phyloP scores from a whole-genome alignment of 1,140 invertebrate species.

The Marisa cornuarietis region DNA sequence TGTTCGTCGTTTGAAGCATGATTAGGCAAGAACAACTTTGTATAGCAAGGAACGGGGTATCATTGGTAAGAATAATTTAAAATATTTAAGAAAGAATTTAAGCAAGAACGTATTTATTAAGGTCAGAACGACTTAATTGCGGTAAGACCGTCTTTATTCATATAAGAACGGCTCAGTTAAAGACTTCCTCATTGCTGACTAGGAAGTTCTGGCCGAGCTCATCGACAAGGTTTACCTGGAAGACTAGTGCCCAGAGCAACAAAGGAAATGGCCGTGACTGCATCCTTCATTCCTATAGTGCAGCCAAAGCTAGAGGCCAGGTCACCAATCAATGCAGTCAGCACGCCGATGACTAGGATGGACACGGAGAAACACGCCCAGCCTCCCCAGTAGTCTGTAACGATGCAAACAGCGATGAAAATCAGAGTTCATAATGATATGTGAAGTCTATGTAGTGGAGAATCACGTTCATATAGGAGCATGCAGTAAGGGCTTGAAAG shows the following conservation, averaged over 20 bases:
- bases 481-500: too few relatives aligned
- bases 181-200: too few relatives aligned
- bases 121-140: too few relatives aligned
- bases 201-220: too few relatives aligned
- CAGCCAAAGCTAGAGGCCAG: constrained; percentile 96
- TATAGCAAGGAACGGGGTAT: too few relatives aligned
- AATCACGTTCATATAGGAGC: neutral
- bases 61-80: too few relatives aligned
- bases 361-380: constrained; percentile 94
- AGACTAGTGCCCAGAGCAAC: constrained; percentile 96
- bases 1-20: too few relatives aligned
- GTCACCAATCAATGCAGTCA: constrained; percentile 96
- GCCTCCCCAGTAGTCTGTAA: constrained; percentile 74
- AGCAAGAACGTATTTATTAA: too few relatives aligned
- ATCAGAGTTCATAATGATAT: constrained; percentile 1
- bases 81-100: too few relatives aligned
- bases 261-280: constrained; percentile 95
- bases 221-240: constrained; percentile 77
- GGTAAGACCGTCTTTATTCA: too few relatives aligned
- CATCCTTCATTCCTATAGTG: constrained; percentile 94
- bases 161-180: too few relatives aligned
- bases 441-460: neutral
- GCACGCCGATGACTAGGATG: constrained; percentile 91
- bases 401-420: constrained; percentile 13
- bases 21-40: too few relatives aligned